A percentile compares a stretch with the other conserved stretches of the same genome.
Evolutionary conservation across 2,797 vertebrate genomes (phyloP).

Genomic region (Parauchenoglanis punctatus): DNA sequence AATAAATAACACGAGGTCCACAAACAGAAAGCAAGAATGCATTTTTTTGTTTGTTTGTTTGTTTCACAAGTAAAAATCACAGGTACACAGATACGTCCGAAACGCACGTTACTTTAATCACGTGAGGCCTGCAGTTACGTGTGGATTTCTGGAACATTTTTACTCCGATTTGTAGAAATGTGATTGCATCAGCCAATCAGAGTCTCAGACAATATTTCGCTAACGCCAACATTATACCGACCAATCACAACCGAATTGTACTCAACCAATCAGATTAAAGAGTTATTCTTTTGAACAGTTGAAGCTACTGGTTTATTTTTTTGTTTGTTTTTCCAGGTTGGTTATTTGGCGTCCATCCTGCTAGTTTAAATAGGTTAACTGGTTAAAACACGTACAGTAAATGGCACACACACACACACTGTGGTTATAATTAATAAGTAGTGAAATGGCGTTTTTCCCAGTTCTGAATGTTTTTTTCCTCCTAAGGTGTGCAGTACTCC

Average conservation of each 20-base stretch:
- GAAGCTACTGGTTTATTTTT: not conserved
- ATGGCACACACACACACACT: not conserved
- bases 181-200: conserved; percentile 1
- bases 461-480: not conserved
- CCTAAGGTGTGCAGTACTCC: not conserved
- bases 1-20: not conserved
- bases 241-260: not conserved
- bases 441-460: not conserved
- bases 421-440: not conserved
- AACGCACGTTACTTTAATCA: not conserved
- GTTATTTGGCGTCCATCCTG: not conserved
- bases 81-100: not conserved
- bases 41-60: not conserved
- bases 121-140: not conserved
- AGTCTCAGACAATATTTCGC: not conserved
- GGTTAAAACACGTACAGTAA: not conserved
- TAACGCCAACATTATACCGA: not conserved
- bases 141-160: not conserved
- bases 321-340: not conserved
- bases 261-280: not conserved
- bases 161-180: not conserved
- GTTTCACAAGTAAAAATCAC: not conserved
- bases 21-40: not conserved
- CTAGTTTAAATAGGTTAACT: not conserved
- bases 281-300: not conserved